Base-by-base conservation (phyloP, 1,140 invertebrate species). In the Zaprionus taronus region DNA sequence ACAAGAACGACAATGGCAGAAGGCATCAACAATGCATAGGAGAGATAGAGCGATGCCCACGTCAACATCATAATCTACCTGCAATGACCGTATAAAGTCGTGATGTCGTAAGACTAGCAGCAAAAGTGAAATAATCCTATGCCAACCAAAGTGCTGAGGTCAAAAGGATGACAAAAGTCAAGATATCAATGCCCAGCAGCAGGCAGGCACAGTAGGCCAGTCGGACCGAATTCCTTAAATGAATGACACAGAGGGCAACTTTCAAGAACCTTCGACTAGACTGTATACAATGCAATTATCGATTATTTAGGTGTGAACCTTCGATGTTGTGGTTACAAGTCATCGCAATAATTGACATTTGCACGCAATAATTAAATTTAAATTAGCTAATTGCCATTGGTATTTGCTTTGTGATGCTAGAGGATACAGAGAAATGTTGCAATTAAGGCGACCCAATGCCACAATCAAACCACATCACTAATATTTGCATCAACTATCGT, bases 361-460 rank as follows among this genome's bases (percentile, higher is more conserved):
- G 62, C 65, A 58, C 24, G 62, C 49, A 84, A 69, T 85, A 70
- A 85, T 79, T 72, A 51, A n/a, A 44, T 44, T 2, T 22, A 60
- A 60, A 31, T 31, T 76, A 60, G 14, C 51, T 51, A 75, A 82
- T 82, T 60, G 47, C 58, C 74, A 49, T 24, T 24, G 24, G 14
- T 44, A 57, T 34, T 20, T 44, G 17, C 47, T 60, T 49, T 64
- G 63, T 51, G 26, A 41, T 11, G 24, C 24, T 15, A 24, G 22
- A 55, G 22, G 6, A 28, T 28, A 17, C 20, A 12, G 17, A 5
- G 66, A 63, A 56, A 81, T 71, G 69, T 72, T 76, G 60, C 75
- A 86, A 77, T 79, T 82, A 67, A 63, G 31, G 55, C 31, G 41
- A 55, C 55, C 55, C 64, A 58, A 81, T 76, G 65, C 72, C 71